Conservation (phyloP, 2,888 invertebrate genomes). For the Agrilus mali region DNA sequence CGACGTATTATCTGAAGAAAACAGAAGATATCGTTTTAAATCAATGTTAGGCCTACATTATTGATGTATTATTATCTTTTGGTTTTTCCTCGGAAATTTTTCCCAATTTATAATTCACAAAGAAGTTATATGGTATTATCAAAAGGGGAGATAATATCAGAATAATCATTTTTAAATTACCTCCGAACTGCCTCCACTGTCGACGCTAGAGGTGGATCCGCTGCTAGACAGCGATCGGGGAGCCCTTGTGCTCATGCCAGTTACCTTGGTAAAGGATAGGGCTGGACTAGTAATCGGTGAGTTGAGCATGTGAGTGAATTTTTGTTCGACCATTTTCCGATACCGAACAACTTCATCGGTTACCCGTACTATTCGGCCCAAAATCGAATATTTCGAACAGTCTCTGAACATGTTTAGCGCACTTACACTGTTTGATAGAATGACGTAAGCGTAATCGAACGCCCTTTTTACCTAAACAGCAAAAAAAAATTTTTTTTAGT, state of each 20-base stretch:
- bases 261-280: constrained; percentile 12
- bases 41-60: no score
- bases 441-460: constrained; percentile 91
- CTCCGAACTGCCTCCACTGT: constrained; percentile 31
- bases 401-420: constrained; percentile 40
- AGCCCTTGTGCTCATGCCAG: constrained; percentile 15
- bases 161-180: constrained; percentile 17
- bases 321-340: constrained; percentile 52
- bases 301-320: constrained; percentile 17
- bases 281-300: constrained; percentile 16
- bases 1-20: no score
- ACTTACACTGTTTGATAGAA: constrained; percentile 63
- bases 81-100: no score
- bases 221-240: constrained; percentile 29
- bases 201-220: constrained; percentile 30
- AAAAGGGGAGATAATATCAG: no score
- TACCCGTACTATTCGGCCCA: constrained; percentile 84
- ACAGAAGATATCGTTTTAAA: no score
- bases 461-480: constrained; percentile 64
- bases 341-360: constrained; percentile 83
- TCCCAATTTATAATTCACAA: no score
- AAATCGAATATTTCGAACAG: constrained; percentile 47
- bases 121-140: no score
- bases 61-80: no score
- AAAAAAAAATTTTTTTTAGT: constrained; percentile 10